Evolutionary conservation across 1,140 invertebrate genomes (phyloP).

Genomic region (Pomacea maculata): DNA sequence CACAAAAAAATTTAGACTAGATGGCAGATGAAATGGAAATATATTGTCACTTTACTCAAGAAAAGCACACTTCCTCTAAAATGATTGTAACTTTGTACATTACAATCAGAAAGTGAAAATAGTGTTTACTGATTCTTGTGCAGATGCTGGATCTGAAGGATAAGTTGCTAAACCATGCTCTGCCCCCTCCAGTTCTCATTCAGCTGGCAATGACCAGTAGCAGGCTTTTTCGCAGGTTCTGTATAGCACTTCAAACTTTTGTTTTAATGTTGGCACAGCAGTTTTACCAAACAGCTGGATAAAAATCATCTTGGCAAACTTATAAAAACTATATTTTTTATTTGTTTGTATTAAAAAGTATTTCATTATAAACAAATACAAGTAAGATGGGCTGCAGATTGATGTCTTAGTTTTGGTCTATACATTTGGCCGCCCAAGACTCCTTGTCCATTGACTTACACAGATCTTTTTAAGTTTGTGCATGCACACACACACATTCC

Average conservation of each 20-base stretch:
- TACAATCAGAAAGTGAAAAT: not conserved
- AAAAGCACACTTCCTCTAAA: not conserved
- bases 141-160: slow-evolving; percentile 63
- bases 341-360: no score
- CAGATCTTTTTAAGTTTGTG: no score
- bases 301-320: not conserved
- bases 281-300: not conserved
- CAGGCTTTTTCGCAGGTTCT: slow-evolving; percentile 62
- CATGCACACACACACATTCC: no score
- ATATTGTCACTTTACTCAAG: not conserved
- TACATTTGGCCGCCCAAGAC: no score
- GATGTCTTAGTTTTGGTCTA: no score
- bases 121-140: slow-evolving; percentile 21
- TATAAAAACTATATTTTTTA: not conserved
- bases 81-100: not conserved
- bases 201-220: slow-evolving; percentile 57
- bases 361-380: no score
- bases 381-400: no score
- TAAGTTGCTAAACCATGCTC: slow-evolving; percentile 59
- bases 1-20: not conserved
- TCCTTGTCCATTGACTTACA: no score
- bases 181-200: slow-evolving; percentile 60
- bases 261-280: not conserved
- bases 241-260: not conserved
- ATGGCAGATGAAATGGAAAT: not conserved